Base-by-base conservation (phyloP, 1,140 invertebrate species). In the Polypedilum pembai region DNA sequence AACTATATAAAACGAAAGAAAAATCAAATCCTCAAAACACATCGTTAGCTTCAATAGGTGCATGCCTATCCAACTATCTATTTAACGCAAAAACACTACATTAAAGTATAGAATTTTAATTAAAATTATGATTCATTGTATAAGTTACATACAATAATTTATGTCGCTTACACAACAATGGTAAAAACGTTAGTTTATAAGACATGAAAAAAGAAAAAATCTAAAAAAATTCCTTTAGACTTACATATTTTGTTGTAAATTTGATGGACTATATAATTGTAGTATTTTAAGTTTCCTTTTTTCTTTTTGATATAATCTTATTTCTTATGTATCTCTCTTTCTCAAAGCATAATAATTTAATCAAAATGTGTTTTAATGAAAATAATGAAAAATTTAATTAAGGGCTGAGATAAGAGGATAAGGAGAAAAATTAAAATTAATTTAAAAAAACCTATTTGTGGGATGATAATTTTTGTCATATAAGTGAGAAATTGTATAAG, bases 331-430 rank as follows among this genome's bases (percentile, higher is more conserved):
- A 56, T 56, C 12, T 12, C 8, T 56, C 12, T 56, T 56, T 56
- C 45, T 56, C 45, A 56, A 56, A 56, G 45, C 45, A 56, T 56
- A 33, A 33, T 33, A 56, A 56, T 56, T 56, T 56, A 56, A 56
- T 56, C 45, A 56, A 56, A 56, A 56, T 56, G 45, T 56, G 45
- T 56, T 56, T 56, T 56, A 12, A 12, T 33, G 24, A 33, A 33
- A 33, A 33, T 33, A 33, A 33, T n/a, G n/a, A 33, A 33, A 3
- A 33, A 33, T 33, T 33, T 33, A 33, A 33, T 8, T 56, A 56
- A 56, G 45, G 45, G 45, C 45, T 56, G 45, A 12, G 45, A 12
- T 12, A 56, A 56, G 45, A 12, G n/a, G 24, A 33, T 56, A n/a
- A 12, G 45, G 7, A 56, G 1, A 56, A n/a, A 56, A 56, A 56